Percentiles rank a stretch among this genome's conserved stretches.
Evolutionary conservation across 2,888 invertebrate genomes (phyloP).

Genomic region (Scaeva pyrastri): DNA sequence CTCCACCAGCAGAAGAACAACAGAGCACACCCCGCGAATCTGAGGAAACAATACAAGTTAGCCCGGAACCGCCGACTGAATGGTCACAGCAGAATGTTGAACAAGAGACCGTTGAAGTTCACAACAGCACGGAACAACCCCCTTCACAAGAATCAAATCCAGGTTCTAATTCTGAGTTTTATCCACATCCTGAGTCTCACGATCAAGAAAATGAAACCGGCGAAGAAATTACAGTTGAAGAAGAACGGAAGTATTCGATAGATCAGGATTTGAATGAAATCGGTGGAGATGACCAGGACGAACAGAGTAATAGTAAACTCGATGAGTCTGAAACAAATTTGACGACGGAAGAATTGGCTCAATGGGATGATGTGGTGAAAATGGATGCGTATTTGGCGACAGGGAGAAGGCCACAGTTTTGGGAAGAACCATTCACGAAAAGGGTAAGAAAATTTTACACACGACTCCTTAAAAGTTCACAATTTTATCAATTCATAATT

Average conservation of each 20-base stretch:
- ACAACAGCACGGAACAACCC: conserved; percentile 19
- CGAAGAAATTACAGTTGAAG: conserved; percentile 38
- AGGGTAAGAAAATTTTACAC: conserved; percentile 83
- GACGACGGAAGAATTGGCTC: conserved; percentile 81
- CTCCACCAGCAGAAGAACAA: conserved; percentile 40
- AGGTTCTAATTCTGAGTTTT: conserved; percentile 46
- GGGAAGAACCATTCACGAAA: conserved; percentile 96
- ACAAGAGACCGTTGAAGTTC: conserved; percentile 13
- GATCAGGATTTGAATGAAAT: conserved; percentile 52
- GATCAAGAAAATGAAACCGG: conserved; percentile 42
- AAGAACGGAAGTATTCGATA: conserved; percentile 58
- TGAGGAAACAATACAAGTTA: conserved; percentile 24
- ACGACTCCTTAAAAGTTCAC: not conserved
- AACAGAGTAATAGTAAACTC: conserved; percentile 79
- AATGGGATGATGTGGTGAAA: conserved; percentile 89
- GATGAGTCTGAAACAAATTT: conserved; percentile 81
- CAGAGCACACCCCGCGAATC: conserved; percentile 15
- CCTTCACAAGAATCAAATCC: conserved; percentile 43
- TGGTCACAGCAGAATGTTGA: conserved; percentile 46
- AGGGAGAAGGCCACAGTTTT: conserved; percentile 94
- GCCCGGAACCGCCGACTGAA: conserved; percentile 40
- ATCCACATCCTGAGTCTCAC: conserved; percentile 51
- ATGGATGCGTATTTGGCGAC: conserved; percentile 94
- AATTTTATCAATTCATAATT: not conserved
- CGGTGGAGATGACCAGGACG: conserved; percentile 67